Conservation (phyloP, 2,797 vertebrate species). For the Notoglanidium macrostoma region DNA sequence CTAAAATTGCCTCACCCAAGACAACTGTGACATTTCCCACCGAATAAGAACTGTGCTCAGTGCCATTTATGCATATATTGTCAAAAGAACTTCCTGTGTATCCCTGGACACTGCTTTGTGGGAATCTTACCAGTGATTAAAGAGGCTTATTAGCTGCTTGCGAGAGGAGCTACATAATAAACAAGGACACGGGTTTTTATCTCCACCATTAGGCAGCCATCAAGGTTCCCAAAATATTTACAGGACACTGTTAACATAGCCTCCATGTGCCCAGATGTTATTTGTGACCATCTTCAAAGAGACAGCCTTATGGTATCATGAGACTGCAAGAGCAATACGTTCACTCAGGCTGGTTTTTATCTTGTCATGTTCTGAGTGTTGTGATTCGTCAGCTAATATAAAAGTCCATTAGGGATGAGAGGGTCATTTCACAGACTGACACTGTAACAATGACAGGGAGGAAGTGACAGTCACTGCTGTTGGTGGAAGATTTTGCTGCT, state of each 20-base stretch:
- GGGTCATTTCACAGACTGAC: background rate
- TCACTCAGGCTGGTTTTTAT: conserved; percentile 35
- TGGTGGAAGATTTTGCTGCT: background rate
- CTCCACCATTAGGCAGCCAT: conserved; percentile 62
- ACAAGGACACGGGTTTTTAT: conserved; percentile 65
- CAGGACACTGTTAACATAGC: conserved; percentile 62
- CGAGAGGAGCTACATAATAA: conserved; percentile 48
- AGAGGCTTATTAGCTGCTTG: conserved; percentile 55
- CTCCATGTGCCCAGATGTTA: conserved; percentile 34
- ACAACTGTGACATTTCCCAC: conserved; percentile 30
- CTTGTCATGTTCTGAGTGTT: conserved; percentile 17
- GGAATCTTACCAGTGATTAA: conserved; percentile 58
- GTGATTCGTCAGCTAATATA: conserved; percentile 15
- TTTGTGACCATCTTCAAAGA: conserved; percentile 20
- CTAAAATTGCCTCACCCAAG: background rate
- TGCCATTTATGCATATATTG: background rate
- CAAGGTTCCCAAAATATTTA: conserved; percentile 79
- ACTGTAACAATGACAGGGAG: background rate
- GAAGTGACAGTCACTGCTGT: background rate
- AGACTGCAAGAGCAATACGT: conserved; percentile 13
- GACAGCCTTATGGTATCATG: conserved; percentile 19
- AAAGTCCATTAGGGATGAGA: conserved; percentile 36
- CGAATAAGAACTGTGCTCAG: background rate
- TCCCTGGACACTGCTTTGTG: conserved; percentile 45
- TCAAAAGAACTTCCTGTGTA: background rate